Evolutionary conservation across 2,797 vertebrate genomes (phyloP).

Genomic region (Diglossa cyanea): DNA sequence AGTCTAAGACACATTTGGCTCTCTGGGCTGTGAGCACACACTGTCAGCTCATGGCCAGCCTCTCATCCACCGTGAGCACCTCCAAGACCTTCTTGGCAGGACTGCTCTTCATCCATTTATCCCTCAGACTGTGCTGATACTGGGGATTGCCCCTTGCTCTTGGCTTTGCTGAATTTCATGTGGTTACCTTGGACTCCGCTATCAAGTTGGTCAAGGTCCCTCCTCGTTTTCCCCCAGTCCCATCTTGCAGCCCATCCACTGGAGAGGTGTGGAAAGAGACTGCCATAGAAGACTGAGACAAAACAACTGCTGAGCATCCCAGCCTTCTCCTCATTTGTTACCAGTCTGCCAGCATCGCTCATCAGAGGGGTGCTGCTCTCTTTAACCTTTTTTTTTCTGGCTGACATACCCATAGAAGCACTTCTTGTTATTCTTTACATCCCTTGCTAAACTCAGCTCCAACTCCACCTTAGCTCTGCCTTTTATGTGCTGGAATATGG

Average conservation of each 20-base stretch:
- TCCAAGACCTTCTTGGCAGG: not conserved
- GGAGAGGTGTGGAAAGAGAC: rapidly evolving
- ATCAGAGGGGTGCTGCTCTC: rapidly evolving
- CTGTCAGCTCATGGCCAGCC: not conserved
- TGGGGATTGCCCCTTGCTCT: not conserved
- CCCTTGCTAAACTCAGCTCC: not conserved
- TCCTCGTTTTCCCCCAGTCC: not conserved
- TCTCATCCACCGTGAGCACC: not conserved
- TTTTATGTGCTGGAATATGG: not conserved
- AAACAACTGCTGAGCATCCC: not conserved
- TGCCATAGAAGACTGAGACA: not conserved
- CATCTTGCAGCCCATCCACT: rapidly evolving
- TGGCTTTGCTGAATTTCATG: not conserved
- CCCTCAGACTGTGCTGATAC: not conserved
- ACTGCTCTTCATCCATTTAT: not conserved
- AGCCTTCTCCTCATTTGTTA: not conserved
- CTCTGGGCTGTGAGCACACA: not conserved
- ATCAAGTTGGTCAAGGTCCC: not conserved
- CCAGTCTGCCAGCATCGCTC: not conserved
- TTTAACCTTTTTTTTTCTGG: not conserved
- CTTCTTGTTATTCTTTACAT: not conserved
- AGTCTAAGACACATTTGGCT: rapidly evolving
- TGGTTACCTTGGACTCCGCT: not conserved
- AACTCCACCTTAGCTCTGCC: not conserved
- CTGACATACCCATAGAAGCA: not conserved